Evolutionary conservation across 2,797 vertebrate species (phyloP).

Genomic region (Coracias cyanogaster): DNA sequence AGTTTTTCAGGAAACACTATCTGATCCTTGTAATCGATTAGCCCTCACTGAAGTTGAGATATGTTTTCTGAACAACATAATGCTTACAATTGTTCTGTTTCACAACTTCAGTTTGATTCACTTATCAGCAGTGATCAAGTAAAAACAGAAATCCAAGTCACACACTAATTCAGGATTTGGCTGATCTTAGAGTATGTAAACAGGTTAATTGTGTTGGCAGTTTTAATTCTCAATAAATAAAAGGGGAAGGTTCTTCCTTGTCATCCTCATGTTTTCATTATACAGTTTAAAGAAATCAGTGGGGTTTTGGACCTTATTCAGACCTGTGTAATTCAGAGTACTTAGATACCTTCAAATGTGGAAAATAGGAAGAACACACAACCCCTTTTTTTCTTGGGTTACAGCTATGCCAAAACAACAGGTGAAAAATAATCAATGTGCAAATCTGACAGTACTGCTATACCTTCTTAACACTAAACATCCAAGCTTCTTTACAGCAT

Average conservation of each 20-base stretch:
- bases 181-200: background rate
- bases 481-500: background rate
- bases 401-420: background rate
- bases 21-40: background rate
- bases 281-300: background rate
- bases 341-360: background rate
- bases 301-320: background rate
- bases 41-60: background rate
- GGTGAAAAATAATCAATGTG: background rate
- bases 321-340: background rate
- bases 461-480: background rate
- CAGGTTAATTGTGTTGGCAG: background rate
- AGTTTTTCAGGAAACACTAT: background rate
- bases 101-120: background rate
- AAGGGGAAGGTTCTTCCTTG: background rate
- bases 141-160: background rate
- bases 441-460: background rate
- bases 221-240: background rate
- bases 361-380: background rate
- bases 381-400: background rate
- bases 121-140: background rate
- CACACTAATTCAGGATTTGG: background rate
- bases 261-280: background rate
- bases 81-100: background rate
- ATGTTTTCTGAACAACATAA: background rate